Percentiles rank a stretch among this genome's conserved stretches.
Evolutionary conservation across 2,113 vertebrate species (phyloP).

Genomic region (Eudyptes chrysolophus): DNA sequence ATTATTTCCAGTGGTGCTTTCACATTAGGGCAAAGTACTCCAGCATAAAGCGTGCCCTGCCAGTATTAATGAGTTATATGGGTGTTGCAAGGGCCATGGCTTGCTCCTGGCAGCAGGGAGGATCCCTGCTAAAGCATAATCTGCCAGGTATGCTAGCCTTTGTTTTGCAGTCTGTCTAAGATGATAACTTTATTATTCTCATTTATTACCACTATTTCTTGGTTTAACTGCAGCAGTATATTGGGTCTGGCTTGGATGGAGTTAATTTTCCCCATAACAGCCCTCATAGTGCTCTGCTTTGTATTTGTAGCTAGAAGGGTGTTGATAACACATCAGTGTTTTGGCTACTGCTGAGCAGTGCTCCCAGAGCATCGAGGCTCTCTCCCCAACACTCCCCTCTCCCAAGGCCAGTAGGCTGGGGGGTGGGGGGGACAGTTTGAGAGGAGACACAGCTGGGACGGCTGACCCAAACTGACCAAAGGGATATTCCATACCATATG

Average conservation of each 20-base stretch:
- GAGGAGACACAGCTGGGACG: neutral
- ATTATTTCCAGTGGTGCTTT: neutral
- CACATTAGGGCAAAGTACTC: neutral
- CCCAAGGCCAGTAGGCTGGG: neutral
- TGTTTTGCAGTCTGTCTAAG: neutral
- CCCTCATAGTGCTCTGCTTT: neutral
- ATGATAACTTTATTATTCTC: neutral
- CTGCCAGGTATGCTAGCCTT: neutral
- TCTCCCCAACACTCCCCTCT: neutral
- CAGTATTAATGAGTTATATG: neutral
- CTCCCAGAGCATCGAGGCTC: neutral
- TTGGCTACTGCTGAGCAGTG: neutral
- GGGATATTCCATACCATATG: neutral
- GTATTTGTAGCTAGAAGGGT: neutral
- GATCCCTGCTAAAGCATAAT: neutral
- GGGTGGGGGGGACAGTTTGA: rapidly evolving
- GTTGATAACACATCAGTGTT: neutral
- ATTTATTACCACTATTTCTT: neutral
- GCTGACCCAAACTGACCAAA: neutral
- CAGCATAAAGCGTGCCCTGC: neutral
- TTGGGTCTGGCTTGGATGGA: neutral
- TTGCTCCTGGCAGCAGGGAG: neutral
- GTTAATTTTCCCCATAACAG: neutral
- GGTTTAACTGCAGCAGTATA: neutral
- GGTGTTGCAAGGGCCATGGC: neutral